Percentiles rank a stretch among this genome's conserved stretches.
These are phyloP conservation scores for Macrosoma leucophasiata DNA, from an alignment of 2,888 invertebrate species.

Conservation along the genomic window DNA sequence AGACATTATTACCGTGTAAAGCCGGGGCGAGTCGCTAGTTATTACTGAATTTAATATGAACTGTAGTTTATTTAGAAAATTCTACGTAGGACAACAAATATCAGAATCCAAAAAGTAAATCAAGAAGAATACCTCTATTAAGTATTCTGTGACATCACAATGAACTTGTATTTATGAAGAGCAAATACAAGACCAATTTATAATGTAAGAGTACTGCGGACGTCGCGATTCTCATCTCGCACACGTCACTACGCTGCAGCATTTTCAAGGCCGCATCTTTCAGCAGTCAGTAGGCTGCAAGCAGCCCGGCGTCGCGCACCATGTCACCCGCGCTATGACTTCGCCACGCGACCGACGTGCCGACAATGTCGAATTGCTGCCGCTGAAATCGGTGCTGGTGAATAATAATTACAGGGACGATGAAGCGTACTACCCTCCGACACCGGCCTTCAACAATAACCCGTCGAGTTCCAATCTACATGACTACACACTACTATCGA, in stretches of 20 bases:
- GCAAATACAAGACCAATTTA: no score
- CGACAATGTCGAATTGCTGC: constrained; percentile 60
- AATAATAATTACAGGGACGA: constrained; percentile 61
- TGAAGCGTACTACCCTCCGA: constrained; percentile 58
- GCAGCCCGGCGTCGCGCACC: constrained; percentile 45
- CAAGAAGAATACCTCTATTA: no score
- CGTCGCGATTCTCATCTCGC: constrained; percentile 22
- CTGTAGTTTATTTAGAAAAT: no score
- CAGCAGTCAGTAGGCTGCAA: constrained; percentile 47
- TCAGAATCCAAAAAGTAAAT: no score
- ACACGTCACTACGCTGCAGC: constrained; percentile 31
- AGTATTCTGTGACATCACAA: no score
- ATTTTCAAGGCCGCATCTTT: constrained; percentile 34
- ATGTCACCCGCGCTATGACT: constrained; percentile 56
- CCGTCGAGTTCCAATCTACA: constrained; percentile 56
- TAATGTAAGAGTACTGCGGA: no score
- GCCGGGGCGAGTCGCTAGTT: no score
- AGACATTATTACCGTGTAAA: no score
- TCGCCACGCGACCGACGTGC: constrained; percentile 49
- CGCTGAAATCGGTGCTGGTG: constrained; percentile 62
- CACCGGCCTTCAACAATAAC: constrained; percentile 45
- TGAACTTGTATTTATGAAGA: no score
- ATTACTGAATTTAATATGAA: no score
- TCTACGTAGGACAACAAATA: no score
- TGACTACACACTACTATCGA: constrained; percentile 65